These are phyloP conservation scores for Notoglanidium macrostoma DNA, from an alignment of 2,797 vertebrate species.

Conservation along the genomic window DNA sequence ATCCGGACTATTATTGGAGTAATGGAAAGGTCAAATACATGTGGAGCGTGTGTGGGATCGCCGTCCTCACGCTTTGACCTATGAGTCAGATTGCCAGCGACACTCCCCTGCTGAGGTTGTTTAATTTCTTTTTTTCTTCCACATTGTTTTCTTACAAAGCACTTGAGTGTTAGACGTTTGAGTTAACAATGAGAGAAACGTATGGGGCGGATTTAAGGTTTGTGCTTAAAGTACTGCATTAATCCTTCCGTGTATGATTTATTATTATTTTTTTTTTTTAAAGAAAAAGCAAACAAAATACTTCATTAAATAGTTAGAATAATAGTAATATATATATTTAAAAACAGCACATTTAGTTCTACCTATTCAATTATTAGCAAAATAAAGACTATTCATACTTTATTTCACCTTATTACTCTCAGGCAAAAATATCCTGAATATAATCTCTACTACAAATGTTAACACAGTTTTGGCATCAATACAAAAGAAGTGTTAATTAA, in stretches of 20 bases:
- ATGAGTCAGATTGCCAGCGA: constrained; percentile 44
- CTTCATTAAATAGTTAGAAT: not conserved
- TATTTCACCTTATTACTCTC: not conserved
- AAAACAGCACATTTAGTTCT: not conserved
- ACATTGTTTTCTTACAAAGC: constrained; percentile 15
- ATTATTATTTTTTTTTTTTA: not conserved
- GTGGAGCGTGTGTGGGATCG: constrained; percentile 40
- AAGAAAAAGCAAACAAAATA: not conserved
- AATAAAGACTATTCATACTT: not conserved
- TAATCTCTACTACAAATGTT: not conserved
- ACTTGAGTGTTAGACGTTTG: not conserved
- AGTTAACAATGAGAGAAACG: constrained; percentile 13
- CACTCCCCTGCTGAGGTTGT: constrained; percentile 41
- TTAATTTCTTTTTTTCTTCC: constrained; percentile 19
- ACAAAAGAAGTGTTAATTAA: not conserved
- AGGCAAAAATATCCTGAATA: not conserved
- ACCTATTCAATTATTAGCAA: not conserved
- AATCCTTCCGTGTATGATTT: not conserved
- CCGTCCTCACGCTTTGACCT: constrained; percentile 37
- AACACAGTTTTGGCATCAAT: not conserved
- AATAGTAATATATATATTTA: not conserved
- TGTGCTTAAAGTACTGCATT: not conserved
- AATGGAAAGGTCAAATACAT: constrained; percentile 42
- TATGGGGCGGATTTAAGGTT: not conserved
- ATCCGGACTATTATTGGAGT: constrained; percentile 43